Conservation (phyloP, 1,140 invertebrate species). For the Diorhabda elongata region DNA sequence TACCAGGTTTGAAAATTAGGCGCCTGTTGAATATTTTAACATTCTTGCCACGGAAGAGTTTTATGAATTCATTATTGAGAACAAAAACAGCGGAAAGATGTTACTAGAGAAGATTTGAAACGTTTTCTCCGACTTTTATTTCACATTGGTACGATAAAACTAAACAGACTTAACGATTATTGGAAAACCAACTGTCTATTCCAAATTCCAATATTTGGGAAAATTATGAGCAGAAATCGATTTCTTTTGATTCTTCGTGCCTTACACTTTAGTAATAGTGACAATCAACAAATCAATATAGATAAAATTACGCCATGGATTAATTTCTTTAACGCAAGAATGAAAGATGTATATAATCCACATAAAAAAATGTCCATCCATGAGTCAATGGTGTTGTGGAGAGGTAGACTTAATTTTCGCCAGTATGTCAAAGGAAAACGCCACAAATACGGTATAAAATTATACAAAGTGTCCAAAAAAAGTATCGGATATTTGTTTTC, state of each 20-base stretch:
- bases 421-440: constrained; percentile 14
- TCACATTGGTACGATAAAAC: no score
- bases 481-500: no score
- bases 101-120: no score
- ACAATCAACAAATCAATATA: constrained; percentile 16
- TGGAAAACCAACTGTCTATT: constrained; percentile 31
- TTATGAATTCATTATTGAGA: no score
- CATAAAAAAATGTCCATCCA: constrained; percentile 30
- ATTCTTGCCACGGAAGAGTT: no score
- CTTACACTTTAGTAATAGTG: constrained; percentile 27
- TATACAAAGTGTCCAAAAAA: no score
- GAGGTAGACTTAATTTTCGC: constrained; percentile 18
- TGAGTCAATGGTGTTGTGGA: constrained; percentile 35
- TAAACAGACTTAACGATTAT: constrained; percentile 28
- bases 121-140: no score
- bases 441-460: no score
- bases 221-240: constrained; percentile 29
- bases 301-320: constrained; percentile 29
- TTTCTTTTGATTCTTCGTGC: constrained; percentile 34
- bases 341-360: constrained; percentile 28
- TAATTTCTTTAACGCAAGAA: constrained; percentile 35
- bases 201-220: not conserved
- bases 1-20: no score
- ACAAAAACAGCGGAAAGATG: no score
- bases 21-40: no score